Evolutionary conservation across 2,888 invertebrate species (phyloP), one percentile per base, ranked within the genome.

Genomic region (Gymnosoma rotundatum): DNA sequence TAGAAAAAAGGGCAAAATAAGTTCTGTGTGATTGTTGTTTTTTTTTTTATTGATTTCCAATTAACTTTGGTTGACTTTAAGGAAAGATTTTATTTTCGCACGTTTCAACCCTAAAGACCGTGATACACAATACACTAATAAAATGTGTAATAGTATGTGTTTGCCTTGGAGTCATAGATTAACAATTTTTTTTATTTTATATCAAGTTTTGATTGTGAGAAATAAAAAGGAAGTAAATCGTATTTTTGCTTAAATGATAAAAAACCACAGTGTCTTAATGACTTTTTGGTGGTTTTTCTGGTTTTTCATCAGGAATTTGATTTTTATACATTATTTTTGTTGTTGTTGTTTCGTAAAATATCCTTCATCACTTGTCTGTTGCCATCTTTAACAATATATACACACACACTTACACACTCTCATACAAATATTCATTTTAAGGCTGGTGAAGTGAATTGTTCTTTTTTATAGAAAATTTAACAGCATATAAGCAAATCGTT

Each of bases 221-320:
- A n/a, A n/a, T n/a, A n/a, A n/a, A n/a, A n/a, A n/a, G n/a, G n/a
- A n/a, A n/a, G n/a, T n/a, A n/a, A n/a, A n/a, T n/a, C n/a, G n/a
- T n/a, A n/a, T n/a, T n/a, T n/a, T n/a, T n/a, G n/a, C n/a, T n/a
- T n/a, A n/a, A n/a, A 78, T 72, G 38, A 9, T 42, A n/a, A 18
- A 66, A 60, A 63, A 50, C 75, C 64, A 64, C 70, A 52, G 75
- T 64, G 64, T 72, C 75, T 75, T 82, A 82, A 82, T 82, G 75
- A 76, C 75, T 76, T 82, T 64, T 82, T n/a, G 75, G 75, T 76
- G 81, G 81, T 76, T 70, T 78, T 42, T 45, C n/a, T 38, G 32
- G 48, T 21, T 60, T 52, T 52, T 32, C 25, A 18, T 18, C 14
- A 66, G 21, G 18, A 66, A 48, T 38, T 48, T 21, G 0, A 14